Base-by-base conservation (phyloP, 2,888 invertebrate species). In the Nemotelus pantherinus region DNA sequence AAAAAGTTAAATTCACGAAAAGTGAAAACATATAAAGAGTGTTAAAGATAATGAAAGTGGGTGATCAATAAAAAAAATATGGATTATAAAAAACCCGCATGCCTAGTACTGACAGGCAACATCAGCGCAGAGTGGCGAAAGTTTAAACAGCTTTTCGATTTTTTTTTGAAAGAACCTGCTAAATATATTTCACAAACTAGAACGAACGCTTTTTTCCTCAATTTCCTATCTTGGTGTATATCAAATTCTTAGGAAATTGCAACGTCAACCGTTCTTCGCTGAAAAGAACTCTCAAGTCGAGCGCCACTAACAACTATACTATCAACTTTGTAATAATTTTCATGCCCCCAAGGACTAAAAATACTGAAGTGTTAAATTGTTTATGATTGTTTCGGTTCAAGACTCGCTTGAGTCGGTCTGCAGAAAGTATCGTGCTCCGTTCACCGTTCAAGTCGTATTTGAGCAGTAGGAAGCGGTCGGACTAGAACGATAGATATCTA, bases 281-380 rank as follows among this genome's bases (percentile, higher is more conserved):
- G 63, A 63, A 41, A 5, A 3, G 41, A n/a, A 43, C 43, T 41
- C 63, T 3, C 25, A 63, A 5, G 43, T 5, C 9, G 43, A 3
- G 43, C 6, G 3, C 10, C 5, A 63, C 3, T 4, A 63, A 41
- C 63, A 41, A 41, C 63, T 65, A 64, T 53, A 50, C 50, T 64
- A 65, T n/a, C 44, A 76, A 76, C 53, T 76, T 63, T 65, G 71
- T 78, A 78, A 77, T 78, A 77, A 78, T 78, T 78, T 78, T 68
- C 67, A 71, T 65, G 67, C 74, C 77, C 77, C 58, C 47, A 47
- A 68, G 77, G 77, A 60, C 77, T 10, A 45, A 71, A 78, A 77
- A 65, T 70, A 79, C 75, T 75, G 77, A 77, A 79, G 79, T 79
- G 79, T 77, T 79, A 79, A 79, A 79, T 79, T 79, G 79, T 79